Evolutionary conservation across 1,140 invertebrate genomes (phyloP).

Genomic region (Diplogasteroides magnus): DNA sequence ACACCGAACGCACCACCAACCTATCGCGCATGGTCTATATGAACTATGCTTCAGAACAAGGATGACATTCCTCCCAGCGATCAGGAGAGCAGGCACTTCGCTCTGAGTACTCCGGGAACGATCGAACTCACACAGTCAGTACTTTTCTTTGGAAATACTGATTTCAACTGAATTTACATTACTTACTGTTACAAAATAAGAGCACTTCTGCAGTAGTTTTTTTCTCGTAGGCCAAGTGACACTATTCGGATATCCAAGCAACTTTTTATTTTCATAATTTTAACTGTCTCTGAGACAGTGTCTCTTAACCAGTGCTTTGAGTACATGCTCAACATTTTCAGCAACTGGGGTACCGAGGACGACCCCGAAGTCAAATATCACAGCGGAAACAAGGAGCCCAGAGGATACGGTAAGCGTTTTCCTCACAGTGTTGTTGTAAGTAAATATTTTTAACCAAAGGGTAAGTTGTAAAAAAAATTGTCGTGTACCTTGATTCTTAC

Average conservation of each 20-base stretch:
- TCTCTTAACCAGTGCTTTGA: too few relatives aligned
- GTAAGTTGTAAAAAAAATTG: too few relatives aligned
- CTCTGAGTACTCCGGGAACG: conserved; percentile 76
- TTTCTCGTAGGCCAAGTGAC: too few relatives aligned
- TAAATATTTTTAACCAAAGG: too few relatives aligned
- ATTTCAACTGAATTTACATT: conserved; percentile 54
- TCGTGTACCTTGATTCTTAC: too few relatives aligned
- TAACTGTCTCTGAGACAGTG: too few relatives aligned
- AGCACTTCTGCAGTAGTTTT: conserved; percentile 18
- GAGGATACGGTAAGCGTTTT: conserved; percentile 71
- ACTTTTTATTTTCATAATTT: too few relatives aligned
- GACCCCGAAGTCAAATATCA: conserved; percentile 73
- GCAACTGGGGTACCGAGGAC: conserved; percentile 87
- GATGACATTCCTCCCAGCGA: conserved; percentile 68
- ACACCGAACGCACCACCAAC: too few relatives aligned
- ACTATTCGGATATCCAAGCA: too few relatives aligned
- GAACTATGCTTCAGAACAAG: neutral
- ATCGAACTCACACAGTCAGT: conserved; percentile 83
- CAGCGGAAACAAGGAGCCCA: conserved; percentile 81
- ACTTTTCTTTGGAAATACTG: neutral
- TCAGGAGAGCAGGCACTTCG: conserved; percentile 69
- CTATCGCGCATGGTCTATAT: too few relatives aligned
- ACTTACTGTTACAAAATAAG: conserved; percentile 5
- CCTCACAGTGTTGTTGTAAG: too few relatives aligned
- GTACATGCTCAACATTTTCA: too few relatives aligned